Percentiles rank a stretch among this genome's conserved stretches.
Conservation (phyloP, 1,140 invertebrate genomes). For the Platyscapa corneri region DNA sequence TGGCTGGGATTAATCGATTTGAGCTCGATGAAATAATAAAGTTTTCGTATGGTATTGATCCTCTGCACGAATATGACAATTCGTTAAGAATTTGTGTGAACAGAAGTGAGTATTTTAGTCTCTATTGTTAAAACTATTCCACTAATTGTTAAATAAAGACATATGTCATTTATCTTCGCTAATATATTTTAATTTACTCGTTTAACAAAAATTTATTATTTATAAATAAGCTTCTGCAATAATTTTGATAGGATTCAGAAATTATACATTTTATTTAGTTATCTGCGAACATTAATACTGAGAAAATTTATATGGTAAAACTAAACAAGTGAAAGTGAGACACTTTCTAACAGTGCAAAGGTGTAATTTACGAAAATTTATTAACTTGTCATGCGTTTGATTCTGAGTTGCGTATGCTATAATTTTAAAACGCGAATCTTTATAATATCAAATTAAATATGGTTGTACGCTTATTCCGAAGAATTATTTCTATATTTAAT, state of each 20-base stretch:
- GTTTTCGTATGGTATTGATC: neutral
- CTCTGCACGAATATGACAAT: neutral
- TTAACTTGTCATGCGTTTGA: neutral
- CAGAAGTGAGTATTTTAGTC: too few species aligned
- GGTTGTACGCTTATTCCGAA: neutral
- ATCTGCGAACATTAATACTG: neutral
- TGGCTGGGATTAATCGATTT: constrained; percentile 1
- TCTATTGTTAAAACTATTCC: too few species aligned
- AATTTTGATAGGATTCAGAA: too few species aligned
- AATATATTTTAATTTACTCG: too few species aligned
- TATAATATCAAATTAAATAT: neutral
- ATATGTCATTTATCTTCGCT: too few species aligned
- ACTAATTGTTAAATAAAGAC: too few species aligned
- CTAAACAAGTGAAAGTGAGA: neutral
- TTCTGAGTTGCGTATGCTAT: neutral
- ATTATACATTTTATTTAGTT: too few species aligned
- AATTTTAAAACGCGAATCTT: neutral
- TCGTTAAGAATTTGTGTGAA: neutral
- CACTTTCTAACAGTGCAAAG: neutral
- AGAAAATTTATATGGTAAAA: neutral
- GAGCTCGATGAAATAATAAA: neutral
- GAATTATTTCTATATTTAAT: neutral
- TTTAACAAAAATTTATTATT: neutral
- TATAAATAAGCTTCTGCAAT: too few species aligned
- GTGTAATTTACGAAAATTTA: constrained; percentile 14